phyloP scores from a whole-genome alignment of 2,888 invertebrate species.

The Hydriomena furcata region DNA sequence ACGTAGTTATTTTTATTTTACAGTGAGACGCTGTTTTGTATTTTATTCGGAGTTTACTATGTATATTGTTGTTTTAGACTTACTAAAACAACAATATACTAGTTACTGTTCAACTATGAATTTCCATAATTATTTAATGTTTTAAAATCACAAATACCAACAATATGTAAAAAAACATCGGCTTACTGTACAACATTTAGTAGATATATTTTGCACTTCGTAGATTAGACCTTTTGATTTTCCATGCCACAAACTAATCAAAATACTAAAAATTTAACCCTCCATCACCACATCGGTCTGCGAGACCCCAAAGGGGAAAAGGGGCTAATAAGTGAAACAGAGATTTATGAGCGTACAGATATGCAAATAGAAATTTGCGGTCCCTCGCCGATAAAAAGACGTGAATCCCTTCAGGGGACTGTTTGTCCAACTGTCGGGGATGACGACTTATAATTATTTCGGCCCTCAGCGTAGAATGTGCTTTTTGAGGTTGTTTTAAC shows the following conservation, averaged over 20 bases:
- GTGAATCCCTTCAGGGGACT: slow-evolving; percentile 63
- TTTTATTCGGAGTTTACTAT: too few relatives aligned
- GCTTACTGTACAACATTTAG: background rate
- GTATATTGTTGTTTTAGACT: too few relatives aligned
- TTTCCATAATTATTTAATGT: too few relatives aligned
- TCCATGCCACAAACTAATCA: slow-evolving; percentile 17
- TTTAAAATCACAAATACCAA: background rate
- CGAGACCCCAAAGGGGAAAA: slow-evolving; percentile 54
- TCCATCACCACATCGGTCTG: slow-evolving; percentile 51
- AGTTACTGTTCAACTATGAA: too few relatives aligned
- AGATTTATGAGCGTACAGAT: slow-evolving; percentile 82
- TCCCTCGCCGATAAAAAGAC: slow-evolving; percentile 81
- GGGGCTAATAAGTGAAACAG: slow-evolving; percentile 81
- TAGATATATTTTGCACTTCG: slow-evolving; percentile 1
- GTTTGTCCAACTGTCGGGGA: slow-evolving; percentile 77
- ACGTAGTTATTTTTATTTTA: background rate
- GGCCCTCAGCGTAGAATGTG: slow-evolving; percentile 36
- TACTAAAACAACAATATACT: too few relatives aligned
- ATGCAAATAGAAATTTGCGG: slow-evolving; percentile 83
- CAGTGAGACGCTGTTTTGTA: slow-evolving; percentile 5
- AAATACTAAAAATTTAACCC: slow-evolving; percentile 39
- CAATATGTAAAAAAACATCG: background rate
- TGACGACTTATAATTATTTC: slow-evolving; percentile 73
- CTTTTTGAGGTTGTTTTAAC: slow-evolving; percentile 10
- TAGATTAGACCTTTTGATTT: slow-evolving; percentile 12